A percentile compares a stretch with the other conserved stretches of the same genome.
phyloP scores from a whole-genome alignment of 1,140 invertebrate species.

The Camponotus pennsylvanicus region DNA sequence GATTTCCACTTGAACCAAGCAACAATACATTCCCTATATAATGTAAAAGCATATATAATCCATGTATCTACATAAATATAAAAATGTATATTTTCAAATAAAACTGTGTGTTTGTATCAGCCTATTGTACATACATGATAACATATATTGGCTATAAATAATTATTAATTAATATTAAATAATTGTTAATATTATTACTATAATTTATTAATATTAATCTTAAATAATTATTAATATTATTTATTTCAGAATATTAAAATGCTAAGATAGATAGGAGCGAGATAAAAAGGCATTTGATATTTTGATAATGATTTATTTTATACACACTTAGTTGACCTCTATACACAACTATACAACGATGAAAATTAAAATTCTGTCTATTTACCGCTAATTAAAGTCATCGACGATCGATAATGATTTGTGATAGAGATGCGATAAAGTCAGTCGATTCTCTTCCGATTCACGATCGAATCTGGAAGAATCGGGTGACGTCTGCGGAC shows the following conservation, averaged over 20 bases:
- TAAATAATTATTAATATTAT: not conserved
- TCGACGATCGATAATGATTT: slow-evolving; percentile 75
- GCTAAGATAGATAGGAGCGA: not conserved
- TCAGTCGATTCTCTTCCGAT: slow-evolving; percentile 70
- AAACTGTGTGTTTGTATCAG: slow-evolving; percentile 65
- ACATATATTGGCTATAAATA: not conserved
- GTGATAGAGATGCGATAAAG: slow-evolving; percentile 72
- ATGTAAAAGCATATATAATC: slow-evolving; percentile 36
- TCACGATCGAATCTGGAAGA: slow-evolving; percentile 37
- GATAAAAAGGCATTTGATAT: slow-evolving; percentile 51
- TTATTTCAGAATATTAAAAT: not conserved
- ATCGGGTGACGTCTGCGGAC: slow-evolving; percentile 56
- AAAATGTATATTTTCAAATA: slow-evolving; percentile 79
- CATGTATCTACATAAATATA: slow-evolving; percentile 51
- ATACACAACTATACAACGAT: slow-evolving; percentile 86
- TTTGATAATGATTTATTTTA: slow-evolving; percentile 84
- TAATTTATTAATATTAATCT: no score
- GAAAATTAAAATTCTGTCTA: slow-evolving; percentile 82
- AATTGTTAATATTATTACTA: not conserved
- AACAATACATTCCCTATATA: slow-evolving; percentile 26
- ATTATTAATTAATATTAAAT: not conserved
- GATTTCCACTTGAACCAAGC: slow-evolving; percentile 24
- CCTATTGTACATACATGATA: not conserved
- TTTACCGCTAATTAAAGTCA: slow-evolving; percentile 73
- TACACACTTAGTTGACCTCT: slow-evolving; percentile 84